These are phyloP conservation scores for Gnathonemus echidnorhynchus DNA, from an alignment of 2,113 vertebrate genomes.

Conservation along the genomic window DNA sequence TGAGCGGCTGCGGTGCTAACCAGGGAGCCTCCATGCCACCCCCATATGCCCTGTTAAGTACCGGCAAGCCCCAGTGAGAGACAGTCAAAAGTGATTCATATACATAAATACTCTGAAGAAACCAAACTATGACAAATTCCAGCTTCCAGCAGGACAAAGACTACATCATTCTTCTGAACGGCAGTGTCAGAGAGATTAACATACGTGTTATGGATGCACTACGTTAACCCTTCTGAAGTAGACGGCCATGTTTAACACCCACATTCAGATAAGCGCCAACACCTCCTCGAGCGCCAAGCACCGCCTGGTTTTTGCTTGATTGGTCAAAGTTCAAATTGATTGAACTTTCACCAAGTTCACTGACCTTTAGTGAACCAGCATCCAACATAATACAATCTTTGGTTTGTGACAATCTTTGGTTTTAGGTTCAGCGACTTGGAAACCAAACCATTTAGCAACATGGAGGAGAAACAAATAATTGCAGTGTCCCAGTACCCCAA, in stretches of 20 bases:
- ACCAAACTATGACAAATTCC: background rate
- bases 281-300: background rate
- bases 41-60: background rate
- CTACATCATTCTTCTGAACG: background rate
- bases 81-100: background rate
- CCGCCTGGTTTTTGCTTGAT: too few relatives aligned
- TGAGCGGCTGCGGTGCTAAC: background rate
- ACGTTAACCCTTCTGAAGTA: background rate
- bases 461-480: too few relatives aligned
- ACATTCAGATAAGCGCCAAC: background rate
- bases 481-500: too few relatives aligned
- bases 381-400: background rate
- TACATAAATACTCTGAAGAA: background rate
- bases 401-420: too few relatives aligned
- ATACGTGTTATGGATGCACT: background rate
- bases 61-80: background rate
- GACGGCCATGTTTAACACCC: background rate
- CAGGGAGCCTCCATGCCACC: background rate
- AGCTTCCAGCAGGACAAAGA: background rate
- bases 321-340: background rate
- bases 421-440: too few relatives aligned
- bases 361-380: background rate
- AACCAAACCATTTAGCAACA: too few relatives aligned
- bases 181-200: background rate
- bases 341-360: background rate